Evolutionary conservation across 2,113 vertebrate species (phyloP).

Genomic region (Eira barbara): DNA sequence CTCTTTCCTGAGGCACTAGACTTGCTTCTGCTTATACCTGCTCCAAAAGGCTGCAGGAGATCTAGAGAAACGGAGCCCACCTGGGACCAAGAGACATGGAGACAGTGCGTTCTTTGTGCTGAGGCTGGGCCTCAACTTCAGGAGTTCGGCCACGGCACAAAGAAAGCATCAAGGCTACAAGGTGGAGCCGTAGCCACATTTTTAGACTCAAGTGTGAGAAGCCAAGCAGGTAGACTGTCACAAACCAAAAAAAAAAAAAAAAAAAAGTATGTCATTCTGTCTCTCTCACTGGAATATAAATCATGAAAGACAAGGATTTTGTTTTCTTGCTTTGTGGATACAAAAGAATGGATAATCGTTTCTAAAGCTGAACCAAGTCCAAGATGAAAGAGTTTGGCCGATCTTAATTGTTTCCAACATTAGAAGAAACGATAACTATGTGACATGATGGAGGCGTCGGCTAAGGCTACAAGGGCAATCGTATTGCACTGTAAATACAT

Average conservation of each 20-base stretch:
- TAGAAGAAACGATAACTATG: neutral
- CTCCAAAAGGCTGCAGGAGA: neutral
- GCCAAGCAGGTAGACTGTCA: neutral
- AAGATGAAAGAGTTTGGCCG: neutral
- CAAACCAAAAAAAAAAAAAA: neutral
- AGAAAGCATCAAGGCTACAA: neutral
- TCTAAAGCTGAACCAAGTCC: neutral
- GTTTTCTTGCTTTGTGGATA: neutral
- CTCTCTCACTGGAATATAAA: neutral
- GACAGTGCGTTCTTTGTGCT: neutral
- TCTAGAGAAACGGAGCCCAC: neutral
- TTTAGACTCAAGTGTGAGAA: neutral
- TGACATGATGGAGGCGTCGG: neutral
- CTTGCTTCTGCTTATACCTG: neutral
- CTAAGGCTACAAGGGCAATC: neutral
- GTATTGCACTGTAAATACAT: neutral
- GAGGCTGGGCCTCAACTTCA: neutral
- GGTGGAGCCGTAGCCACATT: neutral
- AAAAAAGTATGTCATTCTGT: neutral
- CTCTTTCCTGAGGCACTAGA: neutral
- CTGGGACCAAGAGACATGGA: neutral
- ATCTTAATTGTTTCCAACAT: neutral
- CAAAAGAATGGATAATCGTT: neutral
- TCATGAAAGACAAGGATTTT: neutral
- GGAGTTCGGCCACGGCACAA: neutral